Base-by-base conservation (phyloP, 2,797 vertebrate species). In the Onychomys torridus region DNA sequence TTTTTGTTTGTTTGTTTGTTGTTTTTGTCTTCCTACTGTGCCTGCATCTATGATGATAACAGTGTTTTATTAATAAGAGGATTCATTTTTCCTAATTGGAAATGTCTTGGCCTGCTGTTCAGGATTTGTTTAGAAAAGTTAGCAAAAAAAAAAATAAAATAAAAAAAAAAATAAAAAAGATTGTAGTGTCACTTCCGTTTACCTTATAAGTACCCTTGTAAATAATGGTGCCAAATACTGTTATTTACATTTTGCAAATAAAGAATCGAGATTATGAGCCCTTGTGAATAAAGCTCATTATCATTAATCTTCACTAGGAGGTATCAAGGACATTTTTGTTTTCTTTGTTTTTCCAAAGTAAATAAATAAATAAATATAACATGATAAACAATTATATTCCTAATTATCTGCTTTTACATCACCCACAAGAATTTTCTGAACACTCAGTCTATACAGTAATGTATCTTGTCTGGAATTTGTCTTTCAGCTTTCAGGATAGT, bases 61-160 rank as follows among this genome's bases (percentile, higher is more conserved):
- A 94, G 32, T 84, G 14, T 46, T 96, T 92, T 95, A 93, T 93
- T 93, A 97, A 95, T 94, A 93, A 93, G n/a, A 85, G 46, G 1
- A 3, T 77, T 89, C 14, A 91, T 92, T 92, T 57, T 75, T 65
- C 61, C 83, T 95, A 91, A 96, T 84, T 96, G 81, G 46, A 93
- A 92, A 88, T 89, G 84, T 96, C 34, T 92, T 89, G 34, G 43
- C 27, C 27, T 94, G 27, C 25, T 92, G 19, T 59, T 94, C 52
- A 86, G 52, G 7, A 3, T 89, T 95, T 94, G 17, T 91, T 94
- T 89, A 92, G 57, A 92, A 96, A 91, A 92, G 23, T 55, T 95
- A 83, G 40, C 34, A 55, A 94, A 85, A 40, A 34, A 32, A n/a
- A 71, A 73, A 69, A 49, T n/a, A n/a, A n/a, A n/a, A n/a, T n/a